These are phyloP conservation scores for Andrena trimmerana DNA, from an alignment of 2,888 invertebrate species.

Conservation along the genomic window DNA sequence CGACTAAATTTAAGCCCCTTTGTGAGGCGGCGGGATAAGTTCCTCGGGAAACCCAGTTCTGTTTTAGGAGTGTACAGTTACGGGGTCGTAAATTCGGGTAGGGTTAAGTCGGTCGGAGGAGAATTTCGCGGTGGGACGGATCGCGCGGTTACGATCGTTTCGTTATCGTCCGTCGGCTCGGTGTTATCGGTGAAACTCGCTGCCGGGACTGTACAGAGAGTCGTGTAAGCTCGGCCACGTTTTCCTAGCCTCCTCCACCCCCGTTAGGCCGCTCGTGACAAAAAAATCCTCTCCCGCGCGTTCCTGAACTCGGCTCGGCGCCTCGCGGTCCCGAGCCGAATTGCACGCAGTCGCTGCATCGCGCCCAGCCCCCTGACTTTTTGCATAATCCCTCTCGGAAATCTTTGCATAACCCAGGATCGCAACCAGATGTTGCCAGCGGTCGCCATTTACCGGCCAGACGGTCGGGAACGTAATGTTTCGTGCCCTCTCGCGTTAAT, in stretches of 20 bases:
- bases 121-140: not conserved
- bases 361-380: constrained; percentile 47
- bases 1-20: constrained; percentile 22
- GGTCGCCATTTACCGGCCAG: constrained; percentile 42
- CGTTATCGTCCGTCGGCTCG: constrained; percentile 27
- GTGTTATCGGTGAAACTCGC: constrained; percentile 76
- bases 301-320: constrained; percentile 40
- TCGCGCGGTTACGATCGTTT: constrained; percentile 6
- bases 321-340: constrained; percentile 46
- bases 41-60: constrained; percentile 28
- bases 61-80: constrained; percentile 8
- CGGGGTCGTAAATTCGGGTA: constrained; percentile 7
- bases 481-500: constrained; percentile 37
- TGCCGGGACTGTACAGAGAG: constrained; percentile 75
- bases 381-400: constrained; percentile 63
- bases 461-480: constrained; percentile 57
- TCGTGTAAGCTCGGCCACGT: constrained; percentile 77
- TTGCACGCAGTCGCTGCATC: constrained; percentile 50
- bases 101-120: not conserved
- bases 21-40: not conserved
- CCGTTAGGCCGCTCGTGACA: constrained; percentile 29
- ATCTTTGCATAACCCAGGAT: constrained; percentile 68
- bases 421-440: constrained; percentile 64
- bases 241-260: constrained; percentile 70
- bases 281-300: constrained; percentile 58